Evolutionary conservation across 2,888 invertebrate genomes (phyloP).

Genomic region (Sinotaia quadrata): DNA sequence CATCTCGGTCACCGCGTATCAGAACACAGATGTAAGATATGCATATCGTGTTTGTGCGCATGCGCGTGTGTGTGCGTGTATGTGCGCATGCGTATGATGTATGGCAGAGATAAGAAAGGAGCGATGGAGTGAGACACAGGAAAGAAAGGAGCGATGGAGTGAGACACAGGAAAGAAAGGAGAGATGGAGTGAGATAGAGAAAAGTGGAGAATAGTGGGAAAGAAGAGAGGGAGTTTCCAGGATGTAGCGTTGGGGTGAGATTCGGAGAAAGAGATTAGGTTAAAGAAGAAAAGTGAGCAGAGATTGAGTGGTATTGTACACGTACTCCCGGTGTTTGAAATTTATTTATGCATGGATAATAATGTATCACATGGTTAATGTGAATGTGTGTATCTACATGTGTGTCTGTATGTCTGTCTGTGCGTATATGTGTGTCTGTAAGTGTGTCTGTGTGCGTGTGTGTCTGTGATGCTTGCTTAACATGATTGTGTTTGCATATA

Average conservation of each 20-base stretch:
- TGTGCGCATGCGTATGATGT: background rate
- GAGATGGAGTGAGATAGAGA: constrained; percentile 14
- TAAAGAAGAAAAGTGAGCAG: constrained; percentile 6
- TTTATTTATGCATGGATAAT: no score
- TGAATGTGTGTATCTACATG: no score
- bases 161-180: constrained; percentile 12
- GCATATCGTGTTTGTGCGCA: background rate
- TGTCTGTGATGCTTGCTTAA: no score
- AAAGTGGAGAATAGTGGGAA: constrained; percentile 3
- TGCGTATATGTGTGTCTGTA: no score
- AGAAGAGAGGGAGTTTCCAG: constrained; percentile 20
- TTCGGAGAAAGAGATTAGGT: constrained; percentile 16
- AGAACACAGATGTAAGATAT: constrained; percentile 71
- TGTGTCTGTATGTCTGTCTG: no score
- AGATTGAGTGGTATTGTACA: background rate
- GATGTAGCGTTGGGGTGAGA: constrained; percentile 16
- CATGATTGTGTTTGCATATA: no score
- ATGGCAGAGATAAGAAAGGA: background rate
- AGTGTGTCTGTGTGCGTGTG: no score
- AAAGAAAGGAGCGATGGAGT: background rate
- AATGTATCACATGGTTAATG: no score
- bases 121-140: background rate
- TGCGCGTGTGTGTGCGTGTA: constrained; percentile 15
- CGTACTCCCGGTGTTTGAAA: no score
- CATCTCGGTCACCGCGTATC: constrained; percentile 71